Evolutionary conservation across 2,888 invertebrate genomes (phyloP).

Genomic region (Xylota segnis): DNA sequence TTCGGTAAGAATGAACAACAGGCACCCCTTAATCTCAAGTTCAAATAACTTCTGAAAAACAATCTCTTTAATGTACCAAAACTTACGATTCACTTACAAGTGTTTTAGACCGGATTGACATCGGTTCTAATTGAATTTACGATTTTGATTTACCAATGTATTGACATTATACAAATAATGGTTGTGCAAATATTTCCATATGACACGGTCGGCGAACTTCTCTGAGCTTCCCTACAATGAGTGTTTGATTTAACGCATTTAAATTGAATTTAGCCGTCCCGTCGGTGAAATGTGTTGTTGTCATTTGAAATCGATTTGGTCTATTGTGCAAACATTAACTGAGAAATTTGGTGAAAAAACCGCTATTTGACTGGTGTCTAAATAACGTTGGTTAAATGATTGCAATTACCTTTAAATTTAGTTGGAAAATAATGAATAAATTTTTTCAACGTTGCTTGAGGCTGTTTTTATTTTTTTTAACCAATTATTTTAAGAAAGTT

Average conservation of each 20-base stretch:
- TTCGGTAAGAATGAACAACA: not conserved
- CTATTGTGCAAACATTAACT: not conserved
- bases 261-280: not conserved
- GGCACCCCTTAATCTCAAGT: not conserved
- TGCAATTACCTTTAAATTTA: constrained; percentile 81
- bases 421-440: constrained; percentile 1
- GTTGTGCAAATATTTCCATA: constrained; percentile 82
- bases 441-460: no score
- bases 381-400: constrained; percentile 27
- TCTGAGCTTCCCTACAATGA: not conserved
- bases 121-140: constrained; percentile 1
- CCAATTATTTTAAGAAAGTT: no score
- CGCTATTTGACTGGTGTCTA: not conserved
- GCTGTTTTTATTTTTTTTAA: no score
- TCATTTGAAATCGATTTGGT: constrained; percentile 16
- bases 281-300: constrained; percentile 4
- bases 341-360: constrained; percentile 1
- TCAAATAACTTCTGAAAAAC: not conserved
- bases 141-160: constrained; percentile 82
- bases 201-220: not conserved
- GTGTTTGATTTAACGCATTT: constrained; percentile 20
- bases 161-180: constrained; percentile 84
- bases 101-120: not conserved
- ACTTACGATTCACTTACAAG: not conserved
- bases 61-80: not conserved